A percentile compares a stretch with the other conserved stretches of the same genome.
phyloP scores from a whole-genome alignment of 2,888 invertebrate genomes.

The Tiphia femorata region DNA sequence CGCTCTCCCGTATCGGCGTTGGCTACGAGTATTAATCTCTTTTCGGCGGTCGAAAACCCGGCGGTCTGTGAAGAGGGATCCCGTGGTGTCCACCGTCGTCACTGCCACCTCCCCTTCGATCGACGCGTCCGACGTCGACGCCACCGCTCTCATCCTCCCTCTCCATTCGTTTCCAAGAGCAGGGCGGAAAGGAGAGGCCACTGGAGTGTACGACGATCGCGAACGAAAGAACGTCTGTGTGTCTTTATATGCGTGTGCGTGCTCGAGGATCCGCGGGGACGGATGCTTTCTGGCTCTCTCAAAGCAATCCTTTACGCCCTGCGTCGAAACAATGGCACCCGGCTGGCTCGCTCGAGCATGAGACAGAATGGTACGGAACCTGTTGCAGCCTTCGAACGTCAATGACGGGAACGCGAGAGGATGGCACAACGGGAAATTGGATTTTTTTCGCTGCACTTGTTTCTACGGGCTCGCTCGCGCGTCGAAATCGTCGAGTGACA shows the following conservation, averaged over 20 bases:
- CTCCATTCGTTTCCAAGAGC: no score
- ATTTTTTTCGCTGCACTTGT: constrained; percentile 11
- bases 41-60: neutral
- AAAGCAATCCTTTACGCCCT: constrained; percentile 41
- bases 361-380: constrained; percentile 45
- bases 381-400: constrained; percentile 40
- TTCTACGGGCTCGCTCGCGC: no score
- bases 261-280: neutral
- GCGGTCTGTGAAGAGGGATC: no score
- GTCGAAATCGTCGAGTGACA: no score
- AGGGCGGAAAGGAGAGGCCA: no score
- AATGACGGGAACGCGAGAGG: constrained; percentile 15
- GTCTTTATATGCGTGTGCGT: no score
- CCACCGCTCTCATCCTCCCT: no score
- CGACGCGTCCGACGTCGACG: no score
- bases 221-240: no score
- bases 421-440: constrained; percentile 17
- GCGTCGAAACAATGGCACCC: constrained; percentile 42
- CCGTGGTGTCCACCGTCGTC: no score
- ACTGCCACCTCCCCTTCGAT: no score
- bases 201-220: no score
- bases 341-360: constrained; percentile 33
- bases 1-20: constrained; percentile 10
- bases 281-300: constrained; percentile 28
- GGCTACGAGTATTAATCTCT: constrained; percentile 10